Evolutionary conservation across 2,888 invertebrate genomes (phyloP).

Genomic region (Torymus aiolomorphi): DNA sequence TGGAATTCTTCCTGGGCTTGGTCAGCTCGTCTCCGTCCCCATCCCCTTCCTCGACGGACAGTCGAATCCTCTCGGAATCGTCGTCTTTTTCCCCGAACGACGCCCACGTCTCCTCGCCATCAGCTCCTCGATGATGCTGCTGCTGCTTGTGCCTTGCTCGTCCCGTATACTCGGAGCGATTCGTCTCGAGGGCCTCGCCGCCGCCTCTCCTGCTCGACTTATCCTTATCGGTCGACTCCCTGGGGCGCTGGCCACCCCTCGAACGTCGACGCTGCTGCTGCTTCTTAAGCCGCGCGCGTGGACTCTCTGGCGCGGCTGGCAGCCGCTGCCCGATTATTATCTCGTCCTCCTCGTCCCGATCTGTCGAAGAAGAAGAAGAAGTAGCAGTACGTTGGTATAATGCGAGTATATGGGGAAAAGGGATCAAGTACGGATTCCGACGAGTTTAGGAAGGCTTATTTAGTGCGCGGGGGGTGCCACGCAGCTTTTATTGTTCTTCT

Average conservation of each 20-base stretch:
- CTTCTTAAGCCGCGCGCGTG: conserved; percentile 56
- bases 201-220: conserved; percentile 20
- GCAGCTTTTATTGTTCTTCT: conserved; percentile 39
- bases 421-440: background rate
- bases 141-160: conserved; percentile 25
- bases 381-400: conserved; percentile 8
- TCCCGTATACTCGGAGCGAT: conserved; percentile 26
- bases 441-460: conserved; percentile 44
- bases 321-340: conserved; percentile 64
- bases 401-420: background rate
- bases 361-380: conserved; percentile 47
- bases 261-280: conserved; percentile 47
- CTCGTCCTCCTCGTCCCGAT: conserved; percentile 66
- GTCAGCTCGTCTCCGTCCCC: conserved; percentile 32
- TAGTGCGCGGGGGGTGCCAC: conserved; percentile 37
- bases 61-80: conserved; percentile 55
- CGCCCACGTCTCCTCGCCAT: no score
- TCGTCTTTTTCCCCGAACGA: conserved; percentile 37
- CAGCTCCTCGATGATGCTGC: conserved; percentile 45
- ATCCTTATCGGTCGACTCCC: conserved; percentile 26
- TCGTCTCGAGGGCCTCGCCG: conserved; percentile 20
- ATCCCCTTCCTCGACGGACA: conserved; percentile 26
- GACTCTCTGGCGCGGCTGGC: conserved; percentile 54
- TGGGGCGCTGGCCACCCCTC: conserved; percentile 38
- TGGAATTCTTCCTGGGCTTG: conserved; percentile 51